Evolutionary conservation across 2,888 invertebrate genomes (phyloP), one percentile per base, ranked within the genome.

Genomic region (Adelognathus sp.): DNA sequence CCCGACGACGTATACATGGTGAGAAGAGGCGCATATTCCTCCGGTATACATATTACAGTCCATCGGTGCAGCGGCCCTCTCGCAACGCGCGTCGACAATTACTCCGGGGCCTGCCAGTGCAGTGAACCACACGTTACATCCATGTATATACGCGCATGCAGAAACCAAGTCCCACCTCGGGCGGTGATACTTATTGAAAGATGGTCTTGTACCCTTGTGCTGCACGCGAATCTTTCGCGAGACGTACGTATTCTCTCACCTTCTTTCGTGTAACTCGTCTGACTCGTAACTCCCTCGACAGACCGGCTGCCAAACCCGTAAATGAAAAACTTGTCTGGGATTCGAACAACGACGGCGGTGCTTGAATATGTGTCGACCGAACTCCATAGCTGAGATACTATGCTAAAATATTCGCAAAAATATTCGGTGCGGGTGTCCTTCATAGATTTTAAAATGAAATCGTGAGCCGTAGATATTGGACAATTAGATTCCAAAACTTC

Each of bases 101-200:
- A 78, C 78, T 70, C 31, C 64, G 52, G 44, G 58, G 70, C 24
- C 67, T 16, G 72, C 39, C 64, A 36, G 74, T 74, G 61, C 78
- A 77, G 70, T 64, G 70, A 73, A 70, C 58, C 50, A 52, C 60
- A 3, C 41, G 21, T 24, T 46, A 60, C 18, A 1, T 50, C 33
- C 7, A 14, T 16, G 18, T 31, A 70, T 31, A 24, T 14, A 58
- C 58, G 27, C 14, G 21, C 36, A 52, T 52, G 33, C 39, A 33
- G 50, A 50, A 56, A 64, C 58, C 58, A 14, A 18, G 64, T 44
- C 52, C 64, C 74, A 70, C 78, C 78, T 78, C 63, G 39, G 74
- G 78, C 78, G 78, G 33, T 73, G 69, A 70, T 78, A 69, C 64
- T 78, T 78, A 74, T 74, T 78, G 78, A 78, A 73, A 78, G 58